Conservation (phyloP, 2,797 vertebrate genomes). For the Amblyopsis hoosieri region DNA sequence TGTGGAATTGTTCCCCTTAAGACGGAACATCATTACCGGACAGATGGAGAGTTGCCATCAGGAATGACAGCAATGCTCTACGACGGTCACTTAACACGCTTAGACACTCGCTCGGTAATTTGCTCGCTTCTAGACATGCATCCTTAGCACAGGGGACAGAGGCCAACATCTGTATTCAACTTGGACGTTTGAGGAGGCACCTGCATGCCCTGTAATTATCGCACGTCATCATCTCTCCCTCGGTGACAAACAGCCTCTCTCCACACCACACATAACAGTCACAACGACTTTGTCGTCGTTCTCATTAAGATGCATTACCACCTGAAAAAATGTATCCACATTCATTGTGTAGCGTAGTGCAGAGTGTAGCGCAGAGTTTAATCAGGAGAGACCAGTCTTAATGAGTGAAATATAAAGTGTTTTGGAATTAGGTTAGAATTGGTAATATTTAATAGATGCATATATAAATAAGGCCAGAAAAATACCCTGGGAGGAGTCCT, state of each 20-base stretch:
- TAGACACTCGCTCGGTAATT: conserved; percentile 55
- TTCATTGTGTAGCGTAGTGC: background rate
- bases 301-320: background rate
- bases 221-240: background rate
- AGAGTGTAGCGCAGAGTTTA: background rate
- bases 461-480: too few species aligned
- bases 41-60: conserved; percentile 63
- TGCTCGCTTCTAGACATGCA: conserved; percentile 37
- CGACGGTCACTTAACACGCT: conserved; percentile 50
- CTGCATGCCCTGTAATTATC: conserved; percentile 36
- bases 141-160: conserved; percentile 2
- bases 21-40: conserved; percentile 55
- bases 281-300: too few species aligned
- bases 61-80: conserved; percentile 46
- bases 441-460: too few species aligned
- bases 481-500: too few species aligned
- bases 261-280: conserved; percentile 2
- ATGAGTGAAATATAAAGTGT: background rate
- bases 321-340: background rate
- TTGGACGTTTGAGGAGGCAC: conserved; percentile 19
- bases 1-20: conserved; percentile 32
- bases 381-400: background rate
- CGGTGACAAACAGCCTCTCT: conserved; percentile 4
- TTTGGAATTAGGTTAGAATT: background rate
- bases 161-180: conserved; percentile 24